Base-by-base conservation (phyloP, 2,797 vertebrate genomes). In the Pangasius sanitwongsei region DNA sequence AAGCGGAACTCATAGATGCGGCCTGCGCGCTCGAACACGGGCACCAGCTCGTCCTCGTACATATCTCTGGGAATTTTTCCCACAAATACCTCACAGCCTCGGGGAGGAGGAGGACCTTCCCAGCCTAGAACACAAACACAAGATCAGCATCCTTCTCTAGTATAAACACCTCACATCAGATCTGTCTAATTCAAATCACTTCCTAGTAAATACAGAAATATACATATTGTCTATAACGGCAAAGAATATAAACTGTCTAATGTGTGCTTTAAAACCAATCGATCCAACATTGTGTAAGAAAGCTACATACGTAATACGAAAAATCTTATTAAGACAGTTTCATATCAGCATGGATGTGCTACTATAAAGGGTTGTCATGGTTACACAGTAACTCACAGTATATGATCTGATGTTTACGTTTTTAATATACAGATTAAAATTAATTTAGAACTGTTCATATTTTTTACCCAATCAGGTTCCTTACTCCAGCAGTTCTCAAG, bases 1-100 rank as follows among this genome's bases (percentile, higher is more conserved):
- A 99, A 95, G 18, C 98, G 95, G 94, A 99, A 97, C 95, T 98
- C 98, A 86, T 99, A 99, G 93, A 99, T 98, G 87, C 92, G 94
- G 6, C 98, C 98, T 13, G 96, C 97, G 87, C 92, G 95, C 94
- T 98, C 97, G 0, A 99, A 99, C 91, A 99, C 94, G 31, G 98
- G 98, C 57, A 99, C 98, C 91, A 99, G 93, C 86, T 97, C 95
- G 91, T 99, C 98, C 90, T 99, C 98, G 88, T 97, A 99, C 96
- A 99, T 96, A 94, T 99, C 97, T 92, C 98, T 95, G 86, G 98
- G 98, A 93, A 99, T 98, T 96, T 98, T 99, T 86, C 98, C 98
- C 92, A 99, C 98, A 80, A 99, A 99, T 87, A 99, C 97, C 95
- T 99, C 98, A 94, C 98, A 98, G 87, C 97, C 98, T 87, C 97